A percentile compares a stretch with the other conserved stretches of the same genome.
phyloP scores from a whole-genome alignment of 1,140 invertebrate species.

The Drusus annulatus region DNA sequence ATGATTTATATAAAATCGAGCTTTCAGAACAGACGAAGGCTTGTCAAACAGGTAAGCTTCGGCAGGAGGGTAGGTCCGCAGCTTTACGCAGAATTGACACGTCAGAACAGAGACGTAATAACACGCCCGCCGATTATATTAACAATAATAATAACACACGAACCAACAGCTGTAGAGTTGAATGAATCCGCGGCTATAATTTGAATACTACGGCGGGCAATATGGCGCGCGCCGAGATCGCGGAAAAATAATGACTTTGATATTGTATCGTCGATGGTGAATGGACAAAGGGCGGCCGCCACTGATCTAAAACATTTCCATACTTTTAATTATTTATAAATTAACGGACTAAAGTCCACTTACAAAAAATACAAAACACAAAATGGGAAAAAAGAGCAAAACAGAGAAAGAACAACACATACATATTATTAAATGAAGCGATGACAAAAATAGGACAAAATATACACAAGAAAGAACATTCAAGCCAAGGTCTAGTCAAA shows the following conservation, averaged over 20 bases:
- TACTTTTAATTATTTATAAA: no score
- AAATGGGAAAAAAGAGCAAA: no score
- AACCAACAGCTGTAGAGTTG: conserved; percentile 31
- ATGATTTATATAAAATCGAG: no score
- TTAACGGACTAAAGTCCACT: no score
- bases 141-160: conserved; percentile 29
- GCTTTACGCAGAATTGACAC: neutral
- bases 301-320: conserved; percentile 16
- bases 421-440: no score
- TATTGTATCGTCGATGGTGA: conserved; percentile 40
- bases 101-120: conserved; percentile 17
- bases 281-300: conserved; percentile 29
- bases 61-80: neutral
- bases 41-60: conserved; percentile 7
- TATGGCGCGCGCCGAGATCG: conserved; percentile 37
- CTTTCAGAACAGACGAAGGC: neutral
- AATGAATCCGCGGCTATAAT: conserved; percentile 37
- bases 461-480: no score
- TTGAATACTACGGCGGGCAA: conserved; percentile 24
- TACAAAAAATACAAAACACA: no score
- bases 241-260: conserved; percentile 44
- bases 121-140: conserved; percentile 11
- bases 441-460: no score
- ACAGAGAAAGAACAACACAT: no score
- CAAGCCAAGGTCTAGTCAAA: no score